Evolutionary conservation across 2,113 vertebrate genomes (phyloP), one percentile per base, ranked within the genome.

Genomic region (Todiramphus saurophagus): DNA sequence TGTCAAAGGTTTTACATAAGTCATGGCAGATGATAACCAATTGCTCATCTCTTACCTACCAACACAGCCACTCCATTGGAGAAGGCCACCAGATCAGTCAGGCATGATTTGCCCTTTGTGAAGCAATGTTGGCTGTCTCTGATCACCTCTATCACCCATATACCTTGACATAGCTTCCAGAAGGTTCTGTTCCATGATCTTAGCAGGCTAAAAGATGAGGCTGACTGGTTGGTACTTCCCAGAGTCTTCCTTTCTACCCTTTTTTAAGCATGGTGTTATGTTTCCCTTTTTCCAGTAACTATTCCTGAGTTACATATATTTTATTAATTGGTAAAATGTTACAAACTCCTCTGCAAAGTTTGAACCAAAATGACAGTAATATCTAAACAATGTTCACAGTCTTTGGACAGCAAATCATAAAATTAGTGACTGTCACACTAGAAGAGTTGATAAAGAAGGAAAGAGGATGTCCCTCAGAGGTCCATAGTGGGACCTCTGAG

Each of bases 101-200:
- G 39, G 58, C 37, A n/a, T 0, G 0, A 72, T 64, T 64, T 46
- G 27, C 28, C 21, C 35, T 51, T 58, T 51, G 44, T 55, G 67
- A 86, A 75, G 35, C 31, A 11, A 39, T 1, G 5, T 1, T 44
- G 43, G 20, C 43, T 21, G 9, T 23, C 30, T 53, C 51, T 53
- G 20, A 72, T 18, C 19, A 39, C 48, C 25, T 59, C 41, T 72
- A 67, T 19, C 31, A 89, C 13, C 19, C 39, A 51, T 5, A 37
- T 24, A 28, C 39, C 16, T 56, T 53, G 48, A 69, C 28, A 56
- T 1, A 53, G 15, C 25, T 82, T 39, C 21, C 13, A 66, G 11
- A 11, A 85, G 9, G 16, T 20, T 33, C 11, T 55, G 27, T 56
- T 83, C 35, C 16, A 35, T 33, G 41, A 80, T 12, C 2, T 7